These are phyloP conservation scores for Arenaria interpres DNA, from an alignment of 2,113 vertebrate species.

Conservation along the genomic window DNA sequence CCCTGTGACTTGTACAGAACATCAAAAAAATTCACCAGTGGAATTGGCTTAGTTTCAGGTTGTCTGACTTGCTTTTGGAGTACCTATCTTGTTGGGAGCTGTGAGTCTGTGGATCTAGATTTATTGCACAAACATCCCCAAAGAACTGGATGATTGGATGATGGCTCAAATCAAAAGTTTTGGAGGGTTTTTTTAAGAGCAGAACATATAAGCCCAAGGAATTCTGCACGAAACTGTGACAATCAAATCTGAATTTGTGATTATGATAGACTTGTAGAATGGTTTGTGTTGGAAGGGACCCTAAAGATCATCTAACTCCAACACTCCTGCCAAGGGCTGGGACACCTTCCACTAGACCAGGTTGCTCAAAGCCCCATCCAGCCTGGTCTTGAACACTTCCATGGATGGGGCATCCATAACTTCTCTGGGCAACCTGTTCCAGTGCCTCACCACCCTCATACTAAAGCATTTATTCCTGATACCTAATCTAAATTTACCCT, in stretches of 20 bases:
- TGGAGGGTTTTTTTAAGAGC: neutral
- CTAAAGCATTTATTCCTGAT: too few species aligned
- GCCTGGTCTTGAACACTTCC: too few species aligned
- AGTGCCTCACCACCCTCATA: too few species aligned
- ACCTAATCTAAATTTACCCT: too few species aligned
- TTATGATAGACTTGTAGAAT: neutral
- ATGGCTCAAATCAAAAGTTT: neutral
- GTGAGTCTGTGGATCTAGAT: neutral
- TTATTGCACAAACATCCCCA: neutral
- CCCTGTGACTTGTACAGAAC: neutral
- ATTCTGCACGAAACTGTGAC: neutral
- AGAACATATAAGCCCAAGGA: neutral
- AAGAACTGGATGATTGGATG: neutral
- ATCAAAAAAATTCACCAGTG: neutral
- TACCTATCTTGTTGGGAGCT: neutral
- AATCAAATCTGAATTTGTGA: neutral
- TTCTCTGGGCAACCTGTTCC: too few species aligned
- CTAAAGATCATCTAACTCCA: too few species aligned
- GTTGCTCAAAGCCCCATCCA: too few species aligned
- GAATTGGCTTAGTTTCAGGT: neutral
- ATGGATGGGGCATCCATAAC: too few species aligned
- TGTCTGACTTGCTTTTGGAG: neutral
- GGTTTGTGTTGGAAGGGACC: too few species aligned
- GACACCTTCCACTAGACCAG: too few species aligned
- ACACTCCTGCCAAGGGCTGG: too few species aligned